Evolutionary conservation across 1,140 invertebrate species (phyloP), one percentile per base, ranked within the genome.

Genomic region (Manduca sexta): DNA sequence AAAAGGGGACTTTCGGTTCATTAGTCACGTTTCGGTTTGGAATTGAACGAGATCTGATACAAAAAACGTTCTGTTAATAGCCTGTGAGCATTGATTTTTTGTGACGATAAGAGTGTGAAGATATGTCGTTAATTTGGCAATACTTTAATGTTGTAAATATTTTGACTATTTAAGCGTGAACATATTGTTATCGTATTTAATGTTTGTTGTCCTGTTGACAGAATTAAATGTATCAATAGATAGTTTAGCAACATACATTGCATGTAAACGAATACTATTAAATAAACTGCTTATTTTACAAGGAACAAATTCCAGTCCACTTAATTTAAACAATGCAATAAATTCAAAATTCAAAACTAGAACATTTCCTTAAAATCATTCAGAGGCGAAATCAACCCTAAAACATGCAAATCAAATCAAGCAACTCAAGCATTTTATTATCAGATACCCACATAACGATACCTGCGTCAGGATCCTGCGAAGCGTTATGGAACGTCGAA

Each of bases 341-440:
- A 31, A 10, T 31, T 5, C 30, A n/a, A n/a, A 31, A 31, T 31
- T 31, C 4, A 5, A n/a, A 31, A 31, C 4, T n/a, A n/a, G 30
- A 31, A 31, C 4, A n/a, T 31, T 26, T 12, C n/a, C 12, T 35
- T 35, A 35, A 12, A 46, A 46, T n/a, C 43, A 45, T 30, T 52
- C 31, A 55, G 40, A 64, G 64, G 56, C 58, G 53, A 63, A 54
- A 53, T 52, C 46, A 56, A 56, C 48, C 49, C 57, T 52, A 58
- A 54, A 62, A 56, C 58, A 72, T 70, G 60, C 63, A 66, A 63
- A 69, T 70, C 60, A 50, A 74, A 66, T 66, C 54, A 60, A 58
- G 39, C 47, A 61, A 57, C 54, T 67, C 62, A 54, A 74, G 63
- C 72, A 63, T 76, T 79, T 79, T 74, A 76, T 73, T 76, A 74